Evolutionary conservation across 1,140 invertebrate species (phyloP).

Genomic region (Oryctes rhinoceros): DNA sequence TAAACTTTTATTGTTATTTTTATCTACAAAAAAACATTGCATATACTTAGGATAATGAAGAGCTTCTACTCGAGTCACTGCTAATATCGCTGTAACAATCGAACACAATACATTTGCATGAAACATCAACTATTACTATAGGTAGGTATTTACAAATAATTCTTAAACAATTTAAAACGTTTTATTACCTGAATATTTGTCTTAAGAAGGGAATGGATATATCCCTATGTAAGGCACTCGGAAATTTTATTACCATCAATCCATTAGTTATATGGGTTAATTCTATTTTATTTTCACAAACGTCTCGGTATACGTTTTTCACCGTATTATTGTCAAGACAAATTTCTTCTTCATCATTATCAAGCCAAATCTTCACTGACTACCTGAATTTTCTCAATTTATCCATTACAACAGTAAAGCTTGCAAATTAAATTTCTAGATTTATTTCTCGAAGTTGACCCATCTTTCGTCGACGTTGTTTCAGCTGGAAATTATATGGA

Average conservation of each 20-base stretch:
- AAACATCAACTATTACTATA: constrained; percentile 19
- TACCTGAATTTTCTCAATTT: not conserved
- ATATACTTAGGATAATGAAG: too few species aligned
- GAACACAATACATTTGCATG: constrained; percentile 23
- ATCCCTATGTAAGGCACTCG: not conserved
- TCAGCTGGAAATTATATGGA: constrained; percentile 9
- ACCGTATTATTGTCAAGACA: not conserved
- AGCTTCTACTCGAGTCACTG: not conserved
- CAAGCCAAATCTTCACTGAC: not conserved
- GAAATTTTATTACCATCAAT: not conserved
- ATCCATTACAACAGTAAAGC: not conserved
- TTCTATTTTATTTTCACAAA: constrained; percentile 5
- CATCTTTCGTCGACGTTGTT: not conserved
- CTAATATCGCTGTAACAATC: not conserved
- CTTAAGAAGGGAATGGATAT: not conserved
- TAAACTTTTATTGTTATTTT: constrained; percentile 19
- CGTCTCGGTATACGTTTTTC: not conserved
- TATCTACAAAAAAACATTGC: too few species aligned
- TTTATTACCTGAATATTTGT: constrained; percentile 21
- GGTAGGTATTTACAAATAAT: not conserved
- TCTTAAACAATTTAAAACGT: constrained; percentile 25
- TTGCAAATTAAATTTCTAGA: not conserved
- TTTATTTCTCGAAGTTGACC: not conserved
- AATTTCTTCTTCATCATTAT: not conserved
- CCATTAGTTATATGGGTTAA: not conserved